phyloP scores from a whole-genome alignment of 2,888 invertebrate species.

The Camptogramma bilineatum region DNA sequence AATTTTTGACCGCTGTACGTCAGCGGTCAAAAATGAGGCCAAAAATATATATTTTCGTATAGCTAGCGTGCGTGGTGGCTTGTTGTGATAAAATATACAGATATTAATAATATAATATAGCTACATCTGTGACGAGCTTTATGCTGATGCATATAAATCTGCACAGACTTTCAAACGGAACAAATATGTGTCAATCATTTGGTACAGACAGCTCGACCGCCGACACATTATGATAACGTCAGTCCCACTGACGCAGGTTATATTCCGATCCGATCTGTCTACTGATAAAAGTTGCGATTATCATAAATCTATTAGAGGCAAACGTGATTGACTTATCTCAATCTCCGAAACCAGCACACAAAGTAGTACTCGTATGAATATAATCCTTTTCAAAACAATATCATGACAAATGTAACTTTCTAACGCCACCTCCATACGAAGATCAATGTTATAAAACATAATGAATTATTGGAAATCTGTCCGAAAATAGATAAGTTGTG shows the following conservation, averaged over 20 bases:
- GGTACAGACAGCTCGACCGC: neutral
- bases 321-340: neutral
- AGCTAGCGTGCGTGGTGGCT: no score
- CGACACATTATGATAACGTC: neutral
- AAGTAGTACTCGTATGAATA: neutral
- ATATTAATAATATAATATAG: no score
- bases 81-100: no score
- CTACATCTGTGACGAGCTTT: no score
- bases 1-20: no score
- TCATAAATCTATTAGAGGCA: conserved; percentile 1
- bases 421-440: neutral
- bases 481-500: neutral
- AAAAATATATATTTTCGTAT: no score
- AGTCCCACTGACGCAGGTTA: neutral
- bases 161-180: neutral
- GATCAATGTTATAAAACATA: neutral
- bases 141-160: neutral
- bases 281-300: conserved; percentile 1
- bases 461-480: neutral
- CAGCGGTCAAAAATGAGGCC: no score
- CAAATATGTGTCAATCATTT: conserved; percentile 1
- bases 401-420: neutral
- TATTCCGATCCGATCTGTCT: neutral
- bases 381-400: neutral
- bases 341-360: neutral